Base-by-base conservation (phyloP, 53 echinoderm and acorn worm genomes). In the Arbacia lixula region DNA sequence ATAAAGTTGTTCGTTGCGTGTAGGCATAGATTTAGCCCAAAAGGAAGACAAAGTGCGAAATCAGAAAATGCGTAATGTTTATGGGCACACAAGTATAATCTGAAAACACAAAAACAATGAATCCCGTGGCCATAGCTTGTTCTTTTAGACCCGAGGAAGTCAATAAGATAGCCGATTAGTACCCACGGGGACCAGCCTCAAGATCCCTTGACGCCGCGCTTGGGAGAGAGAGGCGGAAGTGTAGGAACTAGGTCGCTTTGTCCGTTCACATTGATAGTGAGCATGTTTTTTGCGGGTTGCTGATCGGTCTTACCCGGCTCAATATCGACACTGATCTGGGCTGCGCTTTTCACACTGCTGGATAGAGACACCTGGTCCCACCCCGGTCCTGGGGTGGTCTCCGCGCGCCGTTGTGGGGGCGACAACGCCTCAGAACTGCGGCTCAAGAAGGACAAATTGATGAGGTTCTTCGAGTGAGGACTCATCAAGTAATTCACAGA, bases 141-240 rank as follows among this genome's bases (percentile, higher is more conserved):
- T n/a, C n/a, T n/a, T n/a, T n/a, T n/a, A n/a, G n/a, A n/a, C n/a
- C n/a, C n/a, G n/a, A n/a, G n/a, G n/a, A n/a, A n/a, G n/a, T n/a
- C n/a, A n/a, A n/a, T n/a, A n/a, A n/a, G n/a, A n/a, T n/a, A n/a
- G n/a, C n/a, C n/a, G n/a, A n/a, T n/a, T n/a, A n/a, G n/a, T n/a
- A n/a, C n/a, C n/a, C n/a, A n/a, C n/a, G n/a, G n/a, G n/a, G n/a
- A n/a, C n/a, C n/a, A n/a, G n/a, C n/a, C n/a, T n/a, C n/a, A n/a
- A n/a, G n/a, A n/a, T 69, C 69, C 69, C 3, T 40, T 69, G 4
- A 69, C 69, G 11, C 40, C 69, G 12, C 69, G 82, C 64, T 81
- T 81, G 6, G 82, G 82, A 20, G 82, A 63, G 20, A 81, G 82
- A 29, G 82, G 82, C 19, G 82, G 82, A 19, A 81, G 64, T 39